These are phyloP conservation scores for Channa argus DNA, from an alignment of 2,113 vertebrate genomes.

Conservation along the genomic window DNA sequence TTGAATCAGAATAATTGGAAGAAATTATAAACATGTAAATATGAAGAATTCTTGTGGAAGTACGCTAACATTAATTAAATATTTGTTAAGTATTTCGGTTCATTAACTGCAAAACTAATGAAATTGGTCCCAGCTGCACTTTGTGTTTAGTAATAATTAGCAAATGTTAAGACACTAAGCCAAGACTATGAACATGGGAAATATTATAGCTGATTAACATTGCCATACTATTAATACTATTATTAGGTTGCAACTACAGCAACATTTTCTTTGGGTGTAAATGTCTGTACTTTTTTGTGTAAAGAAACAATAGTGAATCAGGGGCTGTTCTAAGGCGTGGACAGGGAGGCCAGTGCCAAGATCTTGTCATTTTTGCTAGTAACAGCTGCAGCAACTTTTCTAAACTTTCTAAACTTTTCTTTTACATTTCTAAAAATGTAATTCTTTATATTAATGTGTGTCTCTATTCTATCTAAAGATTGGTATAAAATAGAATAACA, in stretches of 20 bases:
- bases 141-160: not conserved
- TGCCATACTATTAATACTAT: not conserved
- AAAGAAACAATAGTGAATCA: not conserved
- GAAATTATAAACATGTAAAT: no score
- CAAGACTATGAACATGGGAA: not conserved
- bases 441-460: no score
- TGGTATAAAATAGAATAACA: no score
- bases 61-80: not conserved
- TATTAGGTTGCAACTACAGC: not conserved
- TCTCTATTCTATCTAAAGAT: no score
- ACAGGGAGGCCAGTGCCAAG: no score
- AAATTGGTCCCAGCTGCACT: no score
- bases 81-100: not conserved
- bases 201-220: not conserved
- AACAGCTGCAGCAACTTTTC: no score
- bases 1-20: not conserved
- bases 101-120: not conserved
- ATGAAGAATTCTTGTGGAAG: not conserved
- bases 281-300: not conserved
- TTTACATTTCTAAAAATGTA: no score
- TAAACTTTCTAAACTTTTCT: no score
- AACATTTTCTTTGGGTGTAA: no score
- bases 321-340: no score
- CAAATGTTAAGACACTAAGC: not conserved
- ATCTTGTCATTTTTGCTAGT: no score